phyloP scores from a whole-genome alignment of 2,797 vertebrate species.

The Diplodus puntazzo region DNA sequence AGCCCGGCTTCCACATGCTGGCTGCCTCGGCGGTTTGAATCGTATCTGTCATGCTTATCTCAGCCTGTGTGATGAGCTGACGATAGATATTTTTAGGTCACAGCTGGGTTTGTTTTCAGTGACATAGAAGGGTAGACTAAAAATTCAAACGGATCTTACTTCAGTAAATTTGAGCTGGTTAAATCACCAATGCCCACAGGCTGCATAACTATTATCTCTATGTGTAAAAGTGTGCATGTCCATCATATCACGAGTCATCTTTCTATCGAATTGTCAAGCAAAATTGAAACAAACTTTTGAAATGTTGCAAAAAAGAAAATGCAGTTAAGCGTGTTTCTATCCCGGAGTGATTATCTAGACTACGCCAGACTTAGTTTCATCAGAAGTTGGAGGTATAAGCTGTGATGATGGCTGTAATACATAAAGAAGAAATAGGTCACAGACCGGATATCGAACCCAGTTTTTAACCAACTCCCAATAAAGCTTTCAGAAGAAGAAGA shows the following conservation, averaged over 20 bases:
- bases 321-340: too few relatives aligned
- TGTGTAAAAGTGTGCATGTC: background rate
- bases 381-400: too few relatives aligned
- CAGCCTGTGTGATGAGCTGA: conserved; percentile 25
- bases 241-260: background rate
- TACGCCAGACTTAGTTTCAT: too few relatives aligned
- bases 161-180: background rate
- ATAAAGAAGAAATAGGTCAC: too few relatives aligned
- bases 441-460: too few relatives aligned
- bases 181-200: background rate
- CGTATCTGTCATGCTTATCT: conserved; percentile 17
- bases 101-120: background rate
- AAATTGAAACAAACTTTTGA: too few relatives aligned
- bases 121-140: background rate
- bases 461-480: too few relatives aligned
- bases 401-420: too few relatives aligned
- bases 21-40: conserved; percentile 17
- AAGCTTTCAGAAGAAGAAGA: too few relatives aligned
- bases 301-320: too few relatives aligned
- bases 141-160: background rate
- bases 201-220: background rate
- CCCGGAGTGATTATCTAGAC: too few relatives aligned
- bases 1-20: background rate
- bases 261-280: too few relatives aligned
- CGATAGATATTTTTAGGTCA: conserved; percentile 10